These are phyloP conservation scores for Trachythela sp. DNA, from an alignment of 64 coral and sea anemone species.

Conservation along the genomic window DNA sequence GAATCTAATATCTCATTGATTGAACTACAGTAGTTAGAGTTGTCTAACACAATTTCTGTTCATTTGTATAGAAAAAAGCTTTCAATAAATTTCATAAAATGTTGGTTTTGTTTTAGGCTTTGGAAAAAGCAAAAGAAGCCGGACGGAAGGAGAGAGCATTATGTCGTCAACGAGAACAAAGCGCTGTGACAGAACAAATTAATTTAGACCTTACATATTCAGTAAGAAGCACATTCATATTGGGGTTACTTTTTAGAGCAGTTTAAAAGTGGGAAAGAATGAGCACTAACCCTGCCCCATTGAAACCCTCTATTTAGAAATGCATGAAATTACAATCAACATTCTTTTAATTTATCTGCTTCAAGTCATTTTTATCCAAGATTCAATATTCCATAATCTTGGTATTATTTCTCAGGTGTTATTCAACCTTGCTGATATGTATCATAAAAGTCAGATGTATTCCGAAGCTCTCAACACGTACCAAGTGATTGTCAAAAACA, in stretches of 20 bases:
- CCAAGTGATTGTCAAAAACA: conserved; percentile 98
- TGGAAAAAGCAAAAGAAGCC: conserved; percentile 95
- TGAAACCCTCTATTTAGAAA: too few species aligned
- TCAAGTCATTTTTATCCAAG: not conserved
- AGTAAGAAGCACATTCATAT: conserved; percentile 54
- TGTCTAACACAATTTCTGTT: too few species aligned
- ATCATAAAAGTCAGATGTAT: conserved; percentile 84
- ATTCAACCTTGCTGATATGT: conserved; percentile 93
- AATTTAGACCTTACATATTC: conserved; percentile 94
- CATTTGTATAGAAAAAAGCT: too few species aligned
- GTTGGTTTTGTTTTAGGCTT: too few species aligned
- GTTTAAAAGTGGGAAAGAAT: too few species aligned
- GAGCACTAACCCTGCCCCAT: too few species aligned
- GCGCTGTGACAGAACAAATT: conserved; percentile 82
- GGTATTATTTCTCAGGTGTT: conserved; percentile 75
- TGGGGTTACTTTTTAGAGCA: not conserved
- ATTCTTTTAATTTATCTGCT: too few species aligned
- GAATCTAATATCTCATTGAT: too few species aligned
- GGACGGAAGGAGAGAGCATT: conserved; percentile 78
- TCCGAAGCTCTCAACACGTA: conserved; percentile 90
- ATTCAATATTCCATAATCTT: too few species aligned
- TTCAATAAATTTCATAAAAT: too few species aligned
- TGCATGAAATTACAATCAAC: not conserved
- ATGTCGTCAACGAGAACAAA: conserved; percentile 87
- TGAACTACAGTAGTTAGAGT: too few species aligned